Evolutionary conservation across 1,140 invertebrate species (phyloP), one percentile per base, ranked within the genome.

Genomic region (Drosophila kohkoa): DNA sequence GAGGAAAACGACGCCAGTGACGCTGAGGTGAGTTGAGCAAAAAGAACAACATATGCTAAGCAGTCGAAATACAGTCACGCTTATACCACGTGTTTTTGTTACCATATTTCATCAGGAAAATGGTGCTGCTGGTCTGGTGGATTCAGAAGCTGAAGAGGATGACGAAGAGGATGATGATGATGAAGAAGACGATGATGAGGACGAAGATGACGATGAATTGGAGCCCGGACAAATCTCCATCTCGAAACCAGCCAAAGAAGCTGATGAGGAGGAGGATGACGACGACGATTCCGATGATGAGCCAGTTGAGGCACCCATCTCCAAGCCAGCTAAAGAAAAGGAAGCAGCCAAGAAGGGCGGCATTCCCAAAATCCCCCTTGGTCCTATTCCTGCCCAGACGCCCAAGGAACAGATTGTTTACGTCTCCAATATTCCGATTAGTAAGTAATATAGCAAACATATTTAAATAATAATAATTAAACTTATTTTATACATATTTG

Each of bases 351-450:
- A 60, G 13, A 68, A 60, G 10, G 73, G 46, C 0, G 88, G 88
- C 8, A 85, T 91, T 38, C 89, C 89, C 0, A 89, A 80, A 55
- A 49, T 91, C 1, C n/a, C 7, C 0, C 16, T 66, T 6, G 73
- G 65, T 10, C 59, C n/a, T 2, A 75, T 85, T 51, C 76, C 90
- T 3, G 1, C 3, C 0, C 57, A 38, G 1, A 77, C 74, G 1
- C 90, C 90, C 7, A 54, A 57, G 4, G 28, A 82, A 0, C 62
- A 69, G 5, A 15, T 79, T 15, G 1, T 91, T 2, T 72, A 51
- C 30, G 70, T 63, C 1, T 15, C 28, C 1, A 66, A 85, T n/a
- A 15, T 91, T 0, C 86, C 86, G 1, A 3, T n/a, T 8, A 35
- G 90, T 91, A 90, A 60, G 8, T 1, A 32, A 7, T 3, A 38